Evolutionary conservation across 2,797 vertebrate species (phyloP).

Genomic region (Sternotherus odoratus): DNA sequence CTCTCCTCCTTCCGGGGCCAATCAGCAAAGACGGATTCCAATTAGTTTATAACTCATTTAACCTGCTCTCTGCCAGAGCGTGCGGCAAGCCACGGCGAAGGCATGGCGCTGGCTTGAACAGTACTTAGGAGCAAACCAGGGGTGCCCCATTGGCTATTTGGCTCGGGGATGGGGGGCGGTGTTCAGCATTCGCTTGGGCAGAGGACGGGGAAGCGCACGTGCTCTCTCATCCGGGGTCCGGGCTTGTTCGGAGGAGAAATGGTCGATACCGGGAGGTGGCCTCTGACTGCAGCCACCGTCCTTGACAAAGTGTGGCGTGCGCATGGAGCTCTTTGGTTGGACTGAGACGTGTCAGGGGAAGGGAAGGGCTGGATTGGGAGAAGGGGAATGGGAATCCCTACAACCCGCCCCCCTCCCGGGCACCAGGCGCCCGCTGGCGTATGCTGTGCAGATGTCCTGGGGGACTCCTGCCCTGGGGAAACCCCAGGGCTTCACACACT

Average conservation of each 20-base stretch:
- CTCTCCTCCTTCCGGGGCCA: neutral
- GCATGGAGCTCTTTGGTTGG: neutral
- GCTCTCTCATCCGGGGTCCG: neutral
- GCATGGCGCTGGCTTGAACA: neutral
- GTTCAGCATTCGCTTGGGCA: neutral
- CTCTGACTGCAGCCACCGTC: neutral
- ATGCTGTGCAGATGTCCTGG: neutral
- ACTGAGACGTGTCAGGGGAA: neutral
- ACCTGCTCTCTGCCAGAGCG: neutral
- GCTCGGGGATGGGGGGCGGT: neutral
- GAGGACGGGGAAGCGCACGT: neutral
- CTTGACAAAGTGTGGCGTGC: neutral
- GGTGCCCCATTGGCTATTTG: neutral
- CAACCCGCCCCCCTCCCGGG: neutral
- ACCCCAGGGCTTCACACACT: neutral
- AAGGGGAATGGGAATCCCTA: neutral
- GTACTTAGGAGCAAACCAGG: neutral
- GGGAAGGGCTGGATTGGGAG: neutral
- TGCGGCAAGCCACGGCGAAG: neutral
- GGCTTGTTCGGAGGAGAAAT: neutral
- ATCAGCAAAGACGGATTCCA: neutral
- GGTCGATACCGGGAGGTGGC: neutral
- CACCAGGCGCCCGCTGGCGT: neutral
- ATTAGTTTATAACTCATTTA: neutral
- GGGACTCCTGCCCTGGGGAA: neutral